Evolutionary conservation across 2,888 invertebrate genomes (phyloP), one percentile per base, ranked within the genome.

Genomic region (Cylindroiulus punctatus): DNA sequence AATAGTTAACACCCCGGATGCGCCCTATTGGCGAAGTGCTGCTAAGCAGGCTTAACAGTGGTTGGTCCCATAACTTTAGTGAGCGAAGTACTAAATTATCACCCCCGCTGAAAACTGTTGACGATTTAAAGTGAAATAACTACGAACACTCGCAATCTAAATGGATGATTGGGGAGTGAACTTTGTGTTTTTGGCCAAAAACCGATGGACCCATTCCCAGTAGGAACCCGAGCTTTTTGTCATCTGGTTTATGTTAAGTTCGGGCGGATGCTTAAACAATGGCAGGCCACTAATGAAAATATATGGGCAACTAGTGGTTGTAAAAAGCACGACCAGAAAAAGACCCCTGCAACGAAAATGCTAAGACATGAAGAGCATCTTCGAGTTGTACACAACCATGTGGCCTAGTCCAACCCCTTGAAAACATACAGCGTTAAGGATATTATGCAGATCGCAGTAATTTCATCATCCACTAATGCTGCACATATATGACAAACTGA

Each of bases 281-380:
- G 65, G 65, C 65, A 65, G 65, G 65, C 22, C 0, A n/a, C 26
- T 65, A 65, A 65, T 65, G 65, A 65, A 65, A 65, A 65, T 65
- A 65, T 22, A 65, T 65, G 65, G 65, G 65, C 65, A 65, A 65
- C 65, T 65, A 65, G 65, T 65, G 65, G 65, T 65, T 65, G 65
- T 65, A 0, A 10, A 26, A 65, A 65, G 26, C 7, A 65, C 22
- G 26, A 22, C 8, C 65, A 22, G 65, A 10, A 26, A 65, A 65
- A 5, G 22, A 65, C 65, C 22, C 65, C 22, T 65, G 65, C 26
- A 26, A 12, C 22, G 65, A 26, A 65, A 65, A 65, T 8, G 10
- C 2, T 22, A 65, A 65, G 26, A 65, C 22, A 26, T 3, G 10
- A 65, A 65, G 65, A 65, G 47, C 47, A 8, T 22, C 26, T 65